Evolutionary conservation across 2,888 invertebrate species (phyloP).

Genomic region (Leptopilina syphax): DNA sequence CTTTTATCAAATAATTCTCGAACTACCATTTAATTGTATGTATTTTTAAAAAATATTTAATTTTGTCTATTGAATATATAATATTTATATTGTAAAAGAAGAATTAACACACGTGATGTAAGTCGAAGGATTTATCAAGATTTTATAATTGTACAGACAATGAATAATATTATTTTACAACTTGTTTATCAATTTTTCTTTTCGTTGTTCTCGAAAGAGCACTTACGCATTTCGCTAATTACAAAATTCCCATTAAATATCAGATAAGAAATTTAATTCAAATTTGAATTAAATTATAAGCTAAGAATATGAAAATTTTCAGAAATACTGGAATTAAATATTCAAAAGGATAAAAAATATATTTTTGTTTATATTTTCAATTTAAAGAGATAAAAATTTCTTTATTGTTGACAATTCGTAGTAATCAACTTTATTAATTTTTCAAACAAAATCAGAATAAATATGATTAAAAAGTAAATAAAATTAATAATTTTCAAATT

Average conservation of each 20-base stretch:
- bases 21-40: not conserved
- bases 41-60: not conserved
- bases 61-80: not conserved
- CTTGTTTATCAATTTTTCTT: not conserved
- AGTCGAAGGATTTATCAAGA: not conserved
- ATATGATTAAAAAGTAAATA: too few relatives aligned
- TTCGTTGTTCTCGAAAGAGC: not conserved
- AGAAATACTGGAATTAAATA: too few relatives aligned
- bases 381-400: too few relatives aligned
- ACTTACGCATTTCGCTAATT: constrained; percentile 1
- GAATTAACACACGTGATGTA: constrained; percentile 4
- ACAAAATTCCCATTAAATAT: not conserved
- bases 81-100: not conserved
- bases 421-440: too few relatives aligned
- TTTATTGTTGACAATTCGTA: too few relatives aligned
- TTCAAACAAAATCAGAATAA: too few relatives aligned
- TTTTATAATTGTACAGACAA: not conserved
- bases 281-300: not conserved
- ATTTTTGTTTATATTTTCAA: too few relatives aligned
- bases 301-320: too few relatives aligned
- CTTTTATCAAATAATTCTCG: not conserved
- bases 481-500: too few relatives aligned
- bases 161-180: constrained; percentile 9
- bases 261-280: not conserved
- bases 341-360: too few relatives aligned